Base-by-base conservation (phyloP, 2,113 vertebrate species). In the Synodontis membranacea region DNA sequence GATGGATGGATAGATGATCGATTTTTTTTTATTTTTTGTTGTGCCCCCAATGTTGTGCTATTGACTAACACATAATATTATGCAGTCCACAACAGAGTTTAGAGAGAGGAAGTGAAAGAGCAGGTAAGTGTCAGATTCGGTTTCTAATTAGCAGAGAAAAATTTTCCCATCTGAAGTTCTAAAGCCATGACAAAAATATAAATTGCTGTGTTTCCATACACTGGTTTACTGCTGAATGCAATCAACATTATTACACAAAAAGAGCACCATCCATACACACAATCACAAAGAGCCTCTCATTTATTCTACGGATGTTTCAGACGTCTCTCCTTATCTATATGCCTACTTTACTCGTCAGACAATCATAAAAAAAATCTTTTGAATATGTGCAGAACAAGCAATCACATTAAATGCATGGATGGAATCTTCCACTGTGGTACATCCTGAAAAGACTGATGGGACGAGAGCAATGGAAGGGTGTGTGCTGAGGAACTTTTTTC, bases 121-220 rank as follows among this genome's bases (percentile, higher is more conserved):
- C 60, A 28, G 79, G 46, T 37, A 80, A 48, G 56, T 68, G 39
- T 85, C 54, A 83, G 52, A 74, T 64, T 81, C 78, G 39, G 31
- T 76, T 28, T 84, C 52, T 52, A 82, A 64, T 62, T 66, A 86
- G 68, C 58, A 82, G 60, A 64, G 62, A 52, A 84, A 86, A 62
- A 60, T 83, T 31, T 70, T 81, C 85, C 64, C 37, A 74, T 6
- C 39, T 74, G 70, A 46, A 14, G 19, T 42, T 23, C 37, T 70
- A 46, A 44, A 74, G 28, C 37, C 39, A 28, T 1, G 5, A 46
- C 39, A 70, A 25, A 66, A 66, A 70, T 42, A 70, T 39, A 23
- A 39, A 70, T 10, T 10, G 12, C 19, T 23, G 8, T 42, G 68
- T 70, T 70, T 70, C 68, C 34, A 70, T 70, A 8, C 19, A 42